Evolutionary conservation across 2,888 invertebrate genomes (phyloP).

Genomic region (Melieria picta): DNA sequence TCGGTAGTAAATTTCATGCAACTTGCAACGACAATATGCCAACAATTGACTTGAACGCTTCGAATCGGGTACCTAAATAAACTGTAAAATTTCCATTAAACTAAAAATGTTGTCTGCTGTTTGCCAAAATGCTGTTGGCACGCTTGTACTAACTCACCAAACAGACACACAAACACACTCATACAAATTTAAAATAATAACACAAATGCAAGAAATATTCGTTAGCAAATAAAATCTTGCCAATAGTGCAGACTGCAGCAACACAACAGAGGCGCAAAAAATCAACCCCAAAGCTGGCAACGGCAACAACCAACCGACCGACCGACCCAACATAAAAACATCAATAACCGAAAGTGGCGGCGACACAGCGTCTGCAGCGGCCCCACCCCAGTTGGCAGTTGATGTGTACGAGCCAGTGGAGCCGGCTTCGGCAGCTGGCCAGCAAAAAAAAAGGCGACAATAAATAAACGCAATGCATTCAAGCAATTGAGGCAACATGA

Average conservation of each 20-base stretch:
- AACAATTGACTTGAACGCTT: too few species aligned
- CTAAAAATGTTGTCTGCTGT: not conserved
- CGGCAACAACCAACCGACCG: not conserved
- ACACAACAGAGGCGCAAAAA: conserved; percentile 16
- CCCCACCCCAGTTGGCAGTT: not conserved
- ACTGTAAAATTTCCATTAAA: not conserved
- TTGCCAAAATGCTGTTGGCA: not conserved
- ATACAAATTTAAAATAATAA: not conserved
- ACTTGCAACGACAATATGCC: too few species aligned
- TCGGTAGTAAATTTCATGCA: too few species aligned
- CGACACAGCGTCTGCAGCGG: conserved; percentile 17
- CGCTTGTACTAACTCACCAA: too few species aligned
- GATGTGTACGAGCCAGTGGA: not conserved
- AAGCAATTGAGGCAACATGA: conserved; percentile 20
- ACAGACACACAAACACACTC: too few species aligned
- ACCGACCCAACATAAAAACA: conserved; percentile 7
- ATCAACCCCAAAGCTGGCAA: not conserved
- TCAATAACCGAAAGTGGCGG: conserved; percentile 28
- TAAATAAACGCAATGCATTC: conserved; percentile 31
- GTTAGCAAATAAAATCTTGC: not conserved
- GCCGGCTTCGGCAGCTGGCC: not conserved
- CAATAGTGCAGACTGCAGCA: not conserved
- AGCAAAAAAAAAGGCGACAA: conserved; percentile 3
- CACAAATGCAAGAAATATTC: conserved; percentile 6
- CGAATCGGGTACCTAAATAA: not conserved